Evolutionary conservation across 2,797 vertebrate species (phyloP).

Genomic region (Stomatorhinus walkeri): DNA sequence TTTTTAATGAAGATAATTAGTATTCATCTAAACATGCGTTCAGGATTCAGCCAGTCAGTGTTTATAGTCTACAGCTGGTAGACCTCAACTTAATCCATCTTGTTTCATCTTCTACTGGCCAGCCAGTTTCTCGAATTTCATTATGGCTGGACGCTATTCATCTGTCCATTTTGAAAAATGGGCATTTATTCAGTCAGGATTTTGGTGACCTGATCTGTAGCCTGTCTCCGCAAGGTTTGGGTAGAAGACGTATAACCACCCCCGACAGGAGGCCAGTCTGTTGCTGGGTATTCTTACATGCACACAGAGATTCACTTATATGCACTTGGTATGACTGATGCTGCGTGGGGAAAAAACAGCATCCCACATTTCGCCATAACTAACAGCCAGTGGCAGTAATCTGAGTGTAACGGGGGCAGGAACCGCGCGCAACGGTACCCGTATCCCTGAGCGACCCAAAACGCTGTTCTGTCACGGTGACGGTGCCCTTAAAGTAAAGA

Average conservation of each 20-base stretch:
- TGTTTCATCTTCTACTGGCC: neutral
- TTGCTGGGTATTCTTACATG: neutral
- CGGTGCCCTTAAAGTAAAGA: neutral
- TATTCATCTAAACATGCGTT: neutral
- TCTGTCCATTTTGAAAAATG: slow-evolving; percentile 14
- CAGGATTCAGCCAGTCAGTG: neutral
- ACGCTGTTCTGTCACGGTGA: neutral
- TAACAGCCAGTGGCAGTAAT: neutral
- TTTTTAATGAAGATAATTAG: neutral
- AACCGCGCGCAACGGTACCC: neutral
- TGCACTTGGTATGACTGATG: neutral
- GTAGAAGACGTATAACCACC: neutral
- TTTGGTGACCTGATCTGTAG: neutral
- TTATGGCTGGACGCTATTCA: neutral
- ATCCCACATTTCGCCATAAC: neutral
- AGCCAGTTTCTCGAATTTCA: neutral
- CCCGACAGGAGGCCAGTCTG: neutral
- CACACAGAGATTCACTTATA: neutral
- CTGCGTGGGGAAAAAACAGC: neutral
- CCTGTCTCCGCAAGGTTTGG: neutral
- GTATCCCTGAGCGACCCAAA: neutral
- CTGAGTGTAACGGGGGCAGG: neutral
- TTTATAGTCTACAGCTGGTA: neutral
- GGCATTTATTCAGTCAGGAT: neutral
- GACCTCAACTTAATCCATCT: neutral